These are phyloP conservation scores for Agrotis ipsilon DNA, from an alignment of 2,888 invertebrate species.

Conservation along the genomic window DNA sequence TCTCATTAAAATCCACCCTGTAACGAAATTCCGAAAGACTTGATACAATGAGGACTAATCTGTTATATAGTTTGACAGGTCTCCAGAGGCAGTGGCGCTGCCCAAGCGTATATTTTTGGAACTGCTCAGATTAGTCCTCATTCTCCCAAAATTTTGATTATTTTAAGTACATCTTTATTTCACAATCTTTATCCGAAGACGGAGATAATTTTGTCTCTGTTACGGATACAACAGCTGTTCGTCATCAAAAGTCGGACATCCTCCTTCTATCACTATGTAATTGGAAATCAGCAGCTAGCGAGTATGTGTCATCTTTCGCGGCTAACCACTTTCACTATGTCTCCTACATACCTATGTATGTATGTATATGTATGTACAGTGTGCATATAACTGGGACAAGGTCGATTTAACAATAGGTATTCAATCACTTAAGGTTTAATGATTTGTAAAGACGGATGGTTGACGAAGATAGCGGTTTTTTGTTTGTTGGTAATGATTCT, in stretches of 20 bases:
- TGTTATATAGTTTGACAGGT: too few relatives aligned
- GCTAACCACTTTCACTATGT: conserved; percentile 58
- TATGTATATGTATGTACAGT: not conserved
- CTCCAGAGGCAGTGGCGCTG: too few relatives aligned
- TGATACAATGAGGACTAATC: too few relatives aligned
- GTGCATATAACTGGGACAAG: conserved; percentile 48
- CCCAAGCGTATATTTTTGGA: too few relatives aligned
- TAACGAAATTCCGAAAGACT: too few relatives aligned
- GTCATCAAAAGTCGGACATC: conserved; percentile 29
- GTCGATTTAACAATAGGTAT: conserved; percentile 50
- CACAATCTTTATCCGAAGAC: not conserved
- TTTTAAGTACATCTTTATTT: too few relatives aligned
- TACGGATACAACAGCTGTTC: conserved; percentile 19
- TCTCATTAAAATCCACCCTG: too few relatives aligned
- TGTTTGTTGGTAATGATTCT: not conserved
- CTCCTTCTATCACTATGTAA: conserved; percentile 12
- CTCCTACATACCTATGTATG: conserved; percentile 11
- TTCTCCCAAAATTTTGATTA: too few relatives aligned
- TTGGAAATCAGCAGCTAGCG: conserved; percentile 13
- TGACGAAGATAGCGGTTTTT: not conserved
- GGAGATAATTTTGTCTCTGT: not conserved
- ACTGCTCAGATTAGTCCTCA: too few relatives aligned
- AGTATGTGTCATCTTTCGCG: conserved; percentile 40
- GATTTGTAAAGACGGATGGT: conserved; percentile 2
- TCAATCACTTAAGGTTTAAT: conserved; percentile 33